Evolutionary conservation across 2,888 invertebrate species (phyloP), one percentile per base, ranked within the genome.

Genomic region (Philonicus albiceps): DNA sequence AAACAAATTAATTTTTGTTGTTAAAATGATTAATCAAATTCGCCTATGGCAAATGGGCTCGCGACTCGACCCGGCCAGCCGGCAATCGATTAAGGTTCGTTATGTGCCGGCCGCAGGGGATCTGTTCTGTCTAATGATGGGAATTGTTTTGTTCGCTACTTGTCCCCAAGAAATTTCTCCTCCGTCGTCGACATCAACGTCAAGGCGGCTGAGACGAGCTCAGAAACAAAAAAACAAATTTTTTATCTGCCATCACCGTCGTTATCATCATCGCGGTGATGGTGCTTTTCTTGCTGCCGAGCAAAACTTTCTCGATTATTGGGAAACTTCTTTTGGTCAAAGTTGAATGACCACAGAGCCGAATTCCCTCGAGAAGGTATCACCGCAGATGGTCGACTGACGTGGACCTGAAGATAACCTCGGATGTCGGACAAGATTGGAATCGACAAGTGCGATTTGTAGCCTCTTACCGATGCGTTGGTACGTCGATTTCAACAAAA

Each of bases 111-210:
- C 64, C 64, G 64, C 22, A 27, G 64, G 64, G 64, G 64, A 64
- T 64, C 64, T 27, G 22, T 27, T 64, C 64, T 27, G 64, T 64
- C 64, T 64, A 64, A 64, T 64, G 8, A 64, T 43, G 37, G 76
- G 22, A 40, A 76, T 37, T 76, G 34, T 76, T 37, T 76, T 22
- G 76, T 76, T 76, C 76, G 76, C 76, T 22, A 40, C 37, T 76
- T 34, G 37, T 76, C 34, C 37, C 22, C 76, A 76, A 76, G 34
- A 74, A 40, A 37, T 76, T 76, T 76, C 76, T 37, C 37, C 37
- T 76, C 37, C 37, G 64, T 27, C 19, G 64, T 49, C 19, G 22
- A 7, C 64, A 64, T 64, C 64, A 64, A 64, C 64, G 27, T 64
- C 27, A 64, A 11, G 55, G 8, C 22, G n/a, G 27, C 64, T 64